phyloP scores from a whole-genome alignment of 2,888 invertebrate species.

The Gandaritis pyraliata region DNA sequence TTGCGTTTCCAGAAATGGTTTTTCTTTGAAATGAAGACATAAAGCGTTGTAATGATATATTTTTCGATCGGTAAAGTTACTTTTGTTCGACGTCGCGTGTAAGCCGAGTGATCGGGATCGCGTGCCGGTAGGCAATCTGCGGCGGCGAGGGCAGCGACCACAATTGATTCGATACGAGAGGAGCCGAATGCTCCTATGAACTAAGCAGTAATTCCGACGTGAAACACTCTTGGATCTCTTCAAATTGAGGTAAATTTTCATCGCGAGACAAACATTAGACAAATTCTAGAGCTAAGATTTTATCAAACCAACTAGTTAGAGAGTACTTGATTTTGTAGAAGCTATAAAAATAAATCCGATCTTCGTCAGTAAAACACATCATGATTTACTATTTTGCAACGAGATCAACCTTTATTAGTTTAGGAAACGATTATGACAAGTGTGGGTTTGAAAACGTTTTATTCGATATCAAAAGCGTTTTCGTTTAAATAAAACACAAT shows the following conservation, averaged over 20 bases:
- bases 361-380: slow-evolving; percentile 42
- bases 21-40: slow-evolving; percentile 52
- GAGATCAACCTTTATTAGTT: slow-evolving; percentile 49
- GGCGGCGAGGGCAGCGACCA: slow-evolving; percentile 70
- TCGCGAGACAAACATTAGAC: slow-evolving; percentile 9
- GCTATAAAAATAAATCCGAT: slow-evolving; percentile 34
- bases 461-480: slow-evolving; percentile 39
- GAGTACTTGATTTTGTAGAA: too few species aligned
- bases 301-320: neutral
- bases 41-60: slow-evolving; percentile 57
- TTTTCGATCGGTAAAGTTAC: slow-evolving; percentile 68
- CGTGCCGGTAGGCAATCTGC: slow-evolving; percentile 78
- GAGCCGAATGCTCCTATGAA: slow-evolving; percentile 41
- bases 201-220: slow-evolving; percentile 23
- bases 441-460: slow-evolving; percentile 40
- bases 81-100: slow-evolving; percentile 75
- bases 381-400: slow-evolving; percentile 45
- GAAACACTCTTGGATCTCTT: slow-evolving; percentile 21
- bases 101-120: slow-evolving; percentile 75
- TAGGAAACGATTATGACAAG: slow-evolving; percentile 49
- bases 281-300: slow-evolving; percentile 3
- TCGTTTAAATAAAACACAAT: slow-evolving; percentile 24
- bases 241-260: slow-evolving; percentile 26
- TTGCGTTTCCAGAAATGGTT: slow-evolving; percentile 41
- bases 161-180: slow-evolving; percentile 73